These are phyloP conservation scores for Ficedula albicollis DNA, from an alignment of 2,797 vertebrate species.

Conservation along the genomic window DNA sequence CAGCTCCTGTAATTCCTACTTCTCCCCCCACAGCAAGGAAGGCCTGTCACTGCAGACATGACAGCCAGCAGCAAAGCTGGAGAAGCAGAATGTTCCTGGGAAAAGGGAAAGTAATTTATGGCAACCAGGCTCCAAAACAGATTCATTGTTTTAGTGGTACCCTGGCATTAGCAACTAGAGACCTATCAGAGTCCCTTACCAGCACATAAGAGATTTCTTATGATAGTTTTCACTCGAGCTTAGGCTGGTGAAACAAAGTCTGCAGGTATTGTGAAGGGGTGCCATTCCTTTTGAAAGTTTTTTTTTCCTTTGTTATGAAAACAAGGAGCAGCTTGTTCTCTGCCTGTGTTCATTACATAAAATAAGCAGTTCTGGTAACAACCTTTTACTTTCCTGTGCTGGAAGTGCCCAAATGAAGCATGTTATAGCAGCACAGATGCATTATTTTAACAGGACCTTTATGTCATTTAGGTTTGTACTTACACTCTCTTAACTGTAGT, in stretches of 20 bases:
- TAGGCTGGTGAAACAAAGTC: not conserved
- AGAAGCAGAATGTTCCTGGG: not conserved
- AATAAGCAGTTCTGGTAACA: not conserved
- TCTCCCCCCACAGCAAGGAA: not conserved
- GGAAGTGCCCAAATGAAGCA: not conserved
- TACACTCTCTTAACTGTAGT: not conserved
- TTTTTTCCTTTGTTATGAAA: not conserved
- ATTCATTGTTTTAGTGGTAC: not conserved
- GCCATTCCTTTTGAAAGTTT: not conserved
- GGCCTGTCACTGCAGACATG: not conserved
- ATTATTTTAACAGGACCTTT: not conserved
- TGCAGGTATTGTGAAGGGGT: not conserved
- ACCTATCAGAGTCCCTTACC: not conserved
- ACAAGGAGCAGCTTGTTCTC: not conserved
- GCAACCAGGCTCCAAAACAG: not conserved
- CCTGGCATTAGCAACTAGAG: not conserved
- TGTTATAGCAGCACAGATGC: not conserved
- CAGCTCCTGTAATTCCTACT: not conserved
- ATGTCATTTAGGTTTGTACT: not conserved
- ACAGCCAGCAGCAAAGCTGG: not conserved
- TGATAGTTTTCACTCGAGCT: not conserved
- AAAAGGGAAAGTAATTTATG: not conserved
- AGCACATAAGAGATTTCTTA: not conserved
- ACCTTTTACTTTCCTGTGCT: not conserved
- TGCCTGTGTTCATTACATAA: not conserved